Conservation (phyloP, 2,113 vertebrate species). For the Laterallus jamaicensis region DNA sequence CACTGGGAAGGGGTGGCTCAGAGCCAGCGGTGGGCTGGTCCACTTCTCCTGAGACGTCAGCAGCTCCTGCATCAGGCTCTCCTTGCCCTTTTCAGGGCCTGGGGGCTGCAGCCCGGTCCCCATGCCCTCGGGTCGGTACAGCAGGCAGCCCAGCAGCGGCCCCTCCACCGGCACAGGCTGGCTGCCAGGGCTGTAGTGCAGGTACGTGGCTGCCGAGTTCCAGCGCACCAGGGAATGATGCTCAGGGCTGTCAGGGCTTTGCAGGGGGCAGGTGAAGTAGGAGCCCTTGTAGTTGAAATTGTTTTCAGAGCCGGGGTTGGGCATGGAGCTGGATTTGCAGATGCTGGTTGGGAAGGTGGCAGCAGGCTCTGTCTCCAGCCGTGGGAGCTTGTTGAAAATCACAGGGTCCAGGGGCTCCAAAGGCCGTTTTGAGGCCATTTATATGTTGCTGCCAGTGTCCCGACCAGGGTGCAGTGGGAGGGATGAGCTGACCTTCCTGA, state of each 20-base stretch:
- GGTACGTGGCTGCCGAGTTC: conserved; percentile 58
- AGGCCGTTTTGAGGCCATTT: conserved; percentile 81
- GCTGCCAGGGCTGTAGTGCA: neutral
- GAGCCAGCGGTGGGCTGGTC: conserved; percentile 22
- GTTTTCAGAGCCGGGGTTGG: conserved; percentile 57
- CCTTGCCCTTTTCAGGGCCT: conserved; percentile 12
- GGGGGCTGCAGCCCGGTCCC: neutral
- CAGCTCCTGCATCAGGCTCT: conserved; percentile 45
- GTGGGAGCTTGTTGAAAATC: conserved; percentile 79
- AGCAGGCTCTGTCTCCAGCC: conserved; percentile 55
- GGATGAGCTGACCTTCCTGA: neutral
- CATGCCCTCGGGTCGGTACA: conserved; percentile 57
- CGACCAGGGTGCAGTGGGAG: rapidly evolving
- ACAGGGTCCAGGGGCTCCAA: conserved; percentile 66
- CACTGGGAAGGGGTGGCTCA: conserved; percentile 43
- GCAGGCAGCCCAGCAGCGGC: conserved; percentile 50
- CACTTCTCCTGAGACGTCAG: conserved; percentile 66
- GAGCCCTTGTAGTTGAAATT: conserved; percentile 76
- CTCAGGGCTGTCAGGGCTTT: conserved; percentile 59
- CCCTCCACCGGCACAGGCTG: conserved; percentile 65
- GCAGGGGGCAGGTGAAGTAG: conserved; percentile 80
- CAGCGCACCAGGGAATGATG: conserved; percentile 61
- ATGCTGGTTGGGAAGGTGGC: conserved; percentile 15
- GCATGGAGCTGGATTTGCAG: conserved; percentile 58
- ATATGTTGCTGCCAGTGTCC: rapidly evolving